These are phyloP conservation scores for Heliconius ismenius DNA, from an alignment of 2,888 invertebrate genomes.

Conservation along the genomic window DNA sequence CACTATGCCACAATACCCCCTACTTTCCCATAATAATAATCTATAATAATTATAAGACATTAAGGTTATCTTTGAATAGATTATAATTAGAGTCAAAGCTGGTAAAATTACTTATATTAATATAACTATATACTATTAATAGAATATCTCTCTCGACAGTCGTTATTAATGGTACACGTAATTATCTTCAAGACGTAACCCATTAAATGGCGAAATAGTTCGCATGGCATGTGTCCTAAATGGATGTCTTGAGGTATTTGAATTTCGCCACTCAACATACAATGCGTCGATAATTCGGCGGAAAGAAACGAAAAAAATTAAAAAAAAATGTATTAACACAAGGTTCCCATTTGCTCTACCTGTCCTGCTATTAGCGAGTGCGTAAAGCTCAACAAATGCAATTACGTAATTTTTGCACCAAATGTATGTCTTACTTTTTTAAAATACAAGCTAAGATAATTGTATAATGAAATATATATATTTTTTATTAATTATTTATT, in stretches of 20 bases:
- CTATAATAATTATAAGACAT: background rate
- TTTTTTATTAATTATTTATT: no score
- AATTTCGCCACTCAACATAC: no score
- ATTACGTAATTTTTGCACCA: no score
- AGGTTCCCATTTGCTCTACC: no score
- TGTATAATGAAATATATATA: no score
- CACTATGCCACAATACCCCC: background rate
- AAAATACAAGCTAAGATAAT: no score
- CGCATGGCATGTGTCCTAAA: slow-evolving; percentile 15
- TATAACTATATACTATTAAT: slow-evolving; percentile 48
- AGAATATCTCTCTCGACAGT: slow-evolving; percentile 60
- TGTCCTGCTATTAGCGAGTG: no score
- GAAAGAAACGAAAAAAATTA: no score
- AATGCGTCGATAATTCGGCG: no score
- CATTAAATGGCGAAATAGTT: slow-evolving; percentile 54
- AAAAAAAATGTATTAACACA: no score
- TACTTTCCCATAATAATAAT: background rate
- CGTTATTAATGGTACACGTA: slow-evolving; percentile 70
- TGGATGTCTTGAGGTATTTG: slow-evolving; percentile 5
- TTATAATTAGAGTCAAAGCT: slow-evolving; percentile 53
- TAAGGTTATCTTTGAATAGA: background rate
- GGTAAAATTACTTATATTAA: slow-evolving; percentile 49
- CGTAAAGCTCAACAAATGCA: no score
- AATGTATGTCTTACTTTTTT: no score
- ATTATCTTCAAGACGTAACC: slow-evolving; percentile 62